Evolutionary conservation across 1,140 invertebrate species (phyloP).

Genomic region (Sminthurides bifidus): DNA sequence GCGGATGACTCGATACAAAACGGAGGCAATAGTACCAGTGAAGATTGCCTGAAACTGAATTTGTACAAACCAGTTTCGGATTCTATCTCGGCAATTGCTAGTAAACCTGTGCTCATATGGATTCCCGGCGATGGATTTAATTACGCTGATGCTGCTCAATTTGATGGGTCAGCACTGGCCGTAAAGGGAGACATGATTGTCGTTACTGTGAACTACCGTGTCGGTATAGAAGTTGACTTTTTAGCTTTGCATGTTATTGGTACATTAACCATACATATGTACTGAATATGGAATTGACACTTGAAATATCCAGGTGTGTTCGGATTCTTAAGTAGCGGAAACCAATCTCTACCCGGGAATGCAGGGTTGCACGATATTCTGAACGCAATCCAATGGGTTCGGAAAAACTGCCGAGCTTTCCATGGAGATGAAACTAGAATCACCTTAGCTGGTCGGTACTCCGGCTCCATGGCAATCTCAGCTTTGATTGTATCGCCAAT

Average conservation of each 20-base stretch:
- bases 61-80: slow-evolving; percentile 26
- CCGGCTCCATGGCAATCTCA: slow-evolving; percentile 33
- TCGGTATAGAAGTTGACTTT: no score
- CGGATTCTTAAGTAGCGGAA: slow-evolving; percentile 43
- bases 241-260: no score
- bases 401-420: slow-evolving; percentile 43
- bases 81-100: not conserved
- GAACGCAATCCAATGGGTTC: slow-evolving; percentile 41
- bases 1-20: slow-evolving; percentile 21
- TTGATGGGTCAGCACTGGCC: slow-evolving; percentile 30
- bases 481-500: slow-evolving; percentile 29
- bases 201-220: slow-evolving; percentile 37
- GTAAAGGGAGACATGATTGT: slow-evolving; percentile 34
- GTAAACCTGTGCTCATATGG: slow-evolving; percentile 32
- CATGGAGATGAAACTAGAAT: slow-evolving; percentile 43
- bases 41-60: slow-evolving; percentile 34
- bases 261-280: no score
- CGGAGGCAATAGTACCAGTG: slow-evolving; percentile 8
- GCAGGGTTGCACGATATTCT: slow-evolving; percentile 45
- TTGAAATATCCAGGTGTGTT: slow-evolving; percentile 36
- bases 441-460: slow-evolving; percentile 43
- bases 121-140: slow-evolving; percentile 34
- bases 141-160: slow-evolving; percentile 32
- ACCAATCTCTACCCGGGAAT: slow-evolving; percentile 44
- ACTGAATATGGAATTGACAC: no score